Conservation (phyloP, 2,113 vertebrate genomes). For the Oreotrochilus melanogaster region DNA sequence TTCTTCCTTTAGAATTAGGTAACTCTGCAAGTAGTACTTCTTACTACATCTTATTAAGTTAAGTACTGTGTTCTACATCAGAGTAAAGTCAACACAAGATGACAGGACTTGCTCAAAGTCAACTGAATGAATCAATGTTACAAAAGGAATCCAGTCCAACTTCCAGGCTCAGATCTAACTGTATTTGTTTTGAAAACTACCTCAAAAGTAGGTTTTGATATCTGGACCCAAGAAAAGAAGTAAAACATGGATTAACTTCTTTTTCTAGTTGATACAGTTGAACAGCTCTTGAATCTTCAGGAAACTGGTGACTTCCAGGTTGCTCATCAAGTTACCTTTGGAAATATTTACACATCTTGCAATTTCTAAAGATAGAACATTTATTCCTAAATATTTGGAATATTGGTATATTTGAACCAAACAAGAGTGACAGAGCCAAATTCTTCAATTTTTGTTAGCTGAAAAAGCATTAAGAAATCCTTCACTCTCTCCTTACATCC, state of each 20-base stretch:
- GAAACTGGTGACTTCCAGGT: background rate
- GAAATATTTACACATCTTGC: background rate
- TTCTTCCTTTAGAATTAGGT: background rate
- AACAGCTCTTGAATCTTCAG: conserved; percentile 20
- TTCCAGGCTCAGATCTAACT: background rate
- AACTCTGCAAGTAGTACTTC: background rate
- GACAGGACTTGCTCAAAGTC: conserved; percentile 30
- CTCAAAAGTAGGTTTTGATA: background rate
- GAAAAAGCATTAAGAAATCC: background rate
- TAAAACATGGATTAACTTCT: background rate
- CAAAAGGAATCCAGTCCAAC: background rate
- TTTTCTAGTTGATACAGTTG: background rate
- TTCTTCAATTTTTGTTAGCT: background rate
- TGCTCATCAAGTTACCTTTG: background rate
- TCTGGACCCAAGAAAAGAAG: background rate
- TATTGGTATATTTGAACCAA: background rate
- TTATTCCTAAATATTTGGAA: background rate
- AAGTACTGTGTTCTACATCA: background rate
- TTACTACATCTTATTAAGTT: background rate
- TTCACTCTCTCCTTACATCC: background rate
- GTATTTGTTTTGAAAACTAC: conserved; percentile 13
- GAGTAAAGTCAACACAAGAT: background rate
- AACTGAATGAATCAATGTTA: background rate
- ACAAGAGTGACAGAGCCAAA: background rate
- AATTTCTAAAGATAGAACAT: background rate